Evolutionary conservation across 2,113 vertebrate genomes (phyloP).

Genomic region (Otocyon megalotis): DNA sequence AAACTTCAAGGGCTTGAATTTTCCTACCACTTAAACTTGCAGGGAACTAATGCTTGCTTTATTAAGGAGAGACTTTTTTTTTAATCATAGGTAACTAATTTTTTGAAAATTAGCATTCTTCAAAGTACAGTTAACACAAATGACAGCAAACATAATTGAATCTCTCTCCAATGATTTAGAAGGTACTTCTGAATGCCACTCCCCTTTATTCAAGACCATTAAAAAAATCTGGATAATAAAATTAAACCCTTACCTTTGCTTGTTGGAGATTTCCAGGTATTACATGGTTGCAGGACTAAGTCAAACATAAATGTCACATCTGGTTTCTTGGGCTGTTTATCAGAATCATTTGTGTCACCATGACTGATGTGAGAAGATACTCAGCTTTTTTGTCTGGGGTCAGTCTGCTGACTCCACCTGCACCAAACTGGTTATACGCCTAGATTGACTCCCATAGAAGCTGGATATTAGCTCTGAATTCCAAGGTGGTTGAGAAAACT

Average conservation of each 20-base stretch:
- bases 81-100: conserved; percentile 48
- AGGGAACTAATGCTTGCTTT: background rate
- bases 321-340: conserved; percentile 6
- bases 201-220: conserved; percentile 46
- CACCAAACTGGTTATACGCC: background rate
- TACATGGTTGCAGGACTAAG: background rate
- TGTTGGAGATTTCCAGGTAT: background rate
- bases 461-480: background rate
- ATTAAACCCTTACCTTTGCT: conserved; percentile 49
- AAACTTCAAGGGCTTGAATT: background rate
- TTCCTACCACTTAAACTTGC: background rate
- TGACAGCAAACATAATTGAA: conserved; percentile 63
- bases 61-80: background rate
- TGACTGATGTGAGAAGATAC: background rate
- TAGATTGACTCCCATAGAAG: background rate
- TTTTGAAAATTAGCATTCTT: conserved; percentile 63
- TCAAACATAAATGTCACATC: conserved; percentile 24
- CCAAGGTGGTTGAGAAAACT: background rate
- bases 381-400: background rate
- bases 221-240: conserved; percentile 55
- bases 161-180: conserved; percentile 60
- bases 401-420: too few relatives aligned
- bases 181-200: conserved; percentile 56
- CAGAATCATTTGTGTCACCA: background rate
- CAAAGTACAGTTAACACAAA: conserved; percentile 35